Conservation (phyloP, 2,797 vertebrate genomes). For the Enteromius treurensis region DNA sequence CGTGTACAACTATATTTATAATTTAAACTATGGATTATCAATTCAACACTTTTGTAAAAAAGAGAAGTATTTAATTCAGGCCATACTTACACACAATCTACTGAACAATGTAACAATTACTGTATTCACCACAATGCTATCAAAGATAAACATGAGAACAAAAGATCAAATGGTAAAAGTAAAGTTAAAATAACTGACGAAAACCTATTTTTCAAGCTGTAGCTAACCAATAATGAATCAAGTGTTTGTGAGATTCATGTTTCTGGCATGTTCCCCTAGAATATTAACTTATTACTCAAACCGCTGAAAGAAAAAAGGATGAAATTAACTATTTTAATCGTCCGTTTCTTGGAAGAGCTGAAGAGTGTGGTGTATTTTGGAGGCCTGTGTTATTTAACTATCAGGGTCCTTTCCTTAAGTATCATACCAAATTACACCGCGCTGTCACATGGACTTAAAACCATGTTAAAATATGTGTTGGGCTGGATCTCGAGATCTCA, state of each 20-base stretch:
- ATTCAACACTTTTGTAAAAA: conserved; percentile 5
- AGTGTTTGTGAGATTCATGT: neutral
- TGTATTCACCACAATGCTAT: neutral
- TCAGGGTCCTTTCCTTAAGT: conserved; percentile 26
- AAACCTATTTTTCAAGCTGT: neutral
- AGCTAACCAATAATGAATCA: neutral
- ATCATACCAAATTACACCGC: conserved; percentile 64
- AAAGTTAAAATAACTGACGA: neutral
- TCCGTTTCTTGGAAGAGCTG: conserved; percentile 9
- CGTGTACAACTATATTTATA: neutral
- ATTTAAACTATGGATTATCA: neutral
- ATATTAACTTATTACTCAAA: conserved; percentile 6
- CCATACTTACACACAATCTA: neutral
- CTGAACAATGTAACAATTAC: neutral
- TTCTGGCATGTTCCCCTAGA: neutral
- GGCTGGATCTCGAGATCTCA: conserved; percentile 38
- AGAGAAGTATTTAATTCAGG: neutral
- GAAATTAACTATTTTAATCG: conserved; percentile 24
- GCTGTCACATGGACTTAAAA: conserved; percentile 45
- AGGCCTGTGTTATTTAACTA: conserved; percentile 23
- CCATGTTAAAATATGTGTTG: conserved; percentile 33
- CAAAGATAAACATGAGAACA: neutral
- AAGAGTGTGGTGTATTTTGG: conserved; percentile 15
- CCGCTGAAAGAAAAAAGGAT: neutral
- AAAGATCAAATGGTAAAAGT: neutral